Base-by-base conservation (phyloP, 1,140 invertebrate genomes). In the Himalopsyche phryganea region DNA sequence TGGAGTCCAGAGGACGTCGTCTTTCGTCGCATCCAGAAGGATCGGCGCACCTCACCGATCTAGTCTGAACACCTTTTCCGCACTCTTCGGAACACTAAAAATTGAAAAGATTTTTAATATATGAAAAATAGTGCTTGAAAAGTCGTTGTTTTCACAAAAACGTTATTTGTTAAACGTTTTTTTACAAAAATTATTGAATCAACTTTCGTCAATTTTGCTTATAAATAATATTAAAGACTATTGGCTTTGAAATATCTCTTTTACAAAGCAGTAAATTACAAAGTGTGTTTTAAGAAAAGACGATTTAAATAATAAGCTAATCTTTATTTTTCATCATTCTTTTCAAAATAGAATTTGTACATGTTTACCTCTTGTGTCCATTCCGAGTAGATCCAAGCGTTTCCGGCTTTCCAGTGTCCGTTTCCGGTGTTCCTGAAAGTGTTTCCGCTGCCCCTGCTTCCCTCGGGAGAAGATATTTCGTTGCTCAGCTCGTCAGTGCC, bases 61-160 rank as follows among this genome's bases (percentile, higher is more conserved):
- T 72, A 13, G 80, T 82, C 67, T 87, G 84, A 1, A 82, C 70
- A 0, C 85, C 85, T 20, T 80, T 79, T 0, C 85, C 85, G 64
- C 86, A 88, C 66, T 75, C 78, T 14, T 76, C 78, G 3, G 79
- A 77, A 60, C 80, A 81, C 80, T 81, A 52, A 66, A 72, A 66
- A 45, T 7, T 6, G 10, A 19, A 7, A 45, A 45, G 4, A 19
- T 28, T 28, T n/a, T n/a, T n/a, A n/a, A n/a, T n/a, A n/a, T n/a
- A n/a, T n/a, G n/a, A n/a, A n/a, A n/a, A n/a, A n/a, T n/a, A n/a
- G n/a, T n/a, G n/a, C n/a, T n/a, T n/a, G n/a, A n/a, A n/a, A n/a
- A n/a, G n/a, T n/a, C n/a, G n/a, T n/a, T n/a, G n/a, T n/a, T n/a
- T n/a, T n/a, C n/a, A n/a, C n/a, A n/a, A n/a, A n/a, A n/a, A n/a